These are phyloP conservation scores for Lasioglossum baleicum DNA, from an alignment of 1,140 invertebrate genomes.

Conservation along the genomic window DNA sequence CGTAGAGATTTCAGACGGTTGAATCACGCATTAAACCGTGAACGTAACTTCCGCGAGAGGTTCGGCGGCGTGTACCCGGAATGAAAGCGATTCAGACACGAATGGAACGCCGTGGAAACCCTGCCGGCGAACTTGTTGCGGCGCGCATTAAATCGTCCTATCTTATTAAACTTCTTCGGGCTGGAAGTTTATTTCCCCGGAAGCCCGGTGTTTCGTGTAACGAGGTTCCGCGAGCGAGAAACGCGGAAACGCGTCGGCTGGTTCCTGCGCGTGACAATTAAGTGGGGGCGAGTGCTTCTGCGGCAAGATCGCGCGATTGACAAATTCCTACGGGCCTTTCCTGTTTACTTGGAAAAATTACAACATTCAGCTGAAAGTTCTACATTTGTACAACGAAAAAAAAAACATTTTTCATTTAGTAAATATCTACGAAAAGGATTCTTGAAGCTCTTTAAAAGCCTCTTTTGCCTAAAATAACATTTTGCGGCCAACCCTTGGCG, in stretches of 20 bases:
- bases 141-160: slow-evolving; percentile 28
- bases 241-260: slow-evolving; percentile 6
- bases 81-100: slow-evolving; percentile 13
- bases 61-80: slow-evolving; percentile 4
- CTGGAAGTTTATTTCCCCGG: slow-evolving; percentile 29
- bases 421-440: too few species aligned
- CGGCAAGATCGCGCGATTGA: background rate
- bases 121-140: slow-evolving; percentile 32
- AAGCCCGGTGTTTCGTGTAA: slow-evolving; percentile 23
- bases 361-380: too few species aligned
- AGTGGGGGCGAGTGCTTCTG: background rate
- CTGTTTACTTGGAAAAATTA: background rate
- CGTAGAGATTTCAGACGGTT: background rate
- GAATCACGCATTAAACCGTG: slow-evolving; percentile 13
- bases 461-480: too few species aligned
- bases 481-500: too few species aligned
- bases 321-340: background rate
- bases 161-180: slow-evolving; percentile 39
- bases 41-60: slow-evolving; percentile 9
- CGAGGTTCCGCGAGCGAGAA: slow-evolving; percentile 2
- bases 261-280: background rate
- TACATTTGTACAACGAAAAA: too few species aligned
- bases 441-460: too few species aligned
- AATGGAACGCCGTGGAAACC: slow-evolving; percentile 19
- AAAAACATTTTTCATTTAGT: too few species aligned